phyloP scores from a whole-genome alignment of 2,888 invertebrate species.

The Athalia cordata region DNA sequence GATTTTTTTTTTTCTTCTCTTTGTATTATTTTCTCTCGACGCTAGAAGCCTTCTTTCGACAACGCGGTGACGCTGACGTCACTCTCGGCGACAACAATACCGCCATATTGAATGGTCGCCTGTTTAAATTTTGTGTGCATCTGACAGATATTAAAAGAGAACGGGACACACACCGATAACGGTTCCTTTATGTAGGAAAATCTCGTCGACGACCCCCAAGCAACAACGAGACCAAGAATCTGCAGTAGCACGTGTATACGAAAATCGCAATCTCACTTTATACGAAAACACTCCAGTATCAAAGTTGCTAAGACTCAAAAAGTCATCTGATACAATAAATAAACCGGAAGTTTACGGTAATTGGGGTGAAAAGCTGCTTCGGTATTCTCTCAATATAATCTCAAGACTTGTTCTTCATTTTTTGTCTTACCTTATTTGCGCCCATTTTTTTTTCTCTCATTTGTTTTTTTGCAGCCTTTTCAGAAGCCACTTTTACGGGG shows the following conservation, averaged over 20 bases:
- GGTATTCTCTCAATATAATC: too few species aligned
- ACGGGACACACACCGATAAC: slow-evolving; percentile 42
- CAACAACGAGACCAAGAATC: slow-evolving; percentile 24
- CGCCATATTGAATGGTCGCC: slow-evolving; percentile 45
- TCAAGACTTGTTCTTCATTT: too few species aligned
- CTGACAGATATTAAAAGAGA: slow-evolving; percentile 45
- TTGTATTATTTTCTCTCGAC: slow-evolving; percentile 29
- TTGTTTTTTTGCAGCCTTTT: neutral
- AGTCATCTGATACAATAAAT: too few species aligned
- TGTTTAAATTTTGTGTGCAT: slow-evolving; percentile 44
- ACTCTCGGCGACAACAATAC: slow-evolving; percentile 44
- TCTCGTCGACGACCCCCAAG: slow-evolving; percentile 35
- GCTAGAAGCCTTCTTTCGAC: slow-evolving; percentile 44
- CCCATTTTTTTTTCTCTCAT: neutral
- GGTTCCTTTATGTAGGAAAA: slow-evolving; percentile 38
- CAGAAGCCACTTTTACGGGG: slow-evolving; percentile 25
- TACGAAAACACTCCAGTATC: slow-evolving; percentile 7
- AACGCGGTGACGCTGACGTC: slow-evolving; percentile 37
- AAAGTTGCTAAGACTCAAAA: neutral
- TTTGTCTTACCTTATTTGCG: too few species aligned
- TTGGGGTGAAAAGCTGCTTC: too few species aligned
- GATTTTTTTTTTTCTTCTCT: neutral
- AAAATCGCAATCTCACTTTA: slow-evolving; percentile 19
- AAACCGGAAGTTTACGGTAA: too few species aligned
- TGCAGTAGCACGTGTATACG: neutral